Evolutionary conservation across 2,113 vertebrate genomes (phyloP), one percentile per base, ranked within the genome.

Genomic region (Calidris pygmaea): DNA sequence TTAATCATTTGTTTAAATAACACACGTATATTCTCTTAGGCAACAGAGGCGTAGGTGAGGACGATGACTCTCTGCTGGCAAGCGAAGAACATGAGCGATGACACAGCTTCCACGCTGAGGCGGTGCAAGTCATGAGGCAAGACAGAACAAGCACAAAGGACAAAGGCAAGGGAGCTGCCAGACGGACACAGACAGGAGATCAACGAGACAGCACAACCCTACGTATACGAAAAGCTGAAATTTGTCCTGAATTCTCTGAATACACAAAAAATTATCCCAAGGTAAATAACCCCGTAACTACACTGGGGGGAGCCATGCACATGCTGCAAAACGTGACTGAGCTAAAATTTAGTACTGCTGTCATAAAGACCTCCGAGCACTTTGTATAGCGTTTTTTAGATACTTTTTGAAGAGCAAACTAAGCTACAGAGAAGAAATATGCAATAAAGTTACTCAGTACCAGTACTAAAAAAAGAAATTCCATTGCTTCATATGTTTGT

Each of bases 171-270:
- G 47, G 35, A 55, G 60, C 37, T 82, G n/a, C 56, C 39, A 72
- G 68, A 29, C 22, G 63, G 12, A 15, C 23, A 14, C 23, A 35
- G 9, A 8, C 1, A 10, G 1, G 30, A 53, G 32, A 63, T 52
- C n/a, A 47, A 63, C 0, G 1, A 87, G 47, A 56, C 39, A 6
- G 66, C 26, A 53, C 32, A 19, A 8, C 3, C 41, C 29, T 18
- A 56, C 0, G 0, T 2, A 45, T 6, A 24, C 17, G 27, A 41
- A 67, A 32, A 73, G 47, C 73, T 71, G n/a, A 45, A 45, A 50
- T 59, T 53, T 59, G 34, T 22, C 41, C 55, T 21, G 45, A 50
- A 41, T 62, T 78, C 65, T 50, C 2, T 35, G 23, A 82, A 21
- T 14, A 8, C 0, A 9, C 39, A 47, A 52, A 89, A 58, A 81